phyloP scores from a whole-genome alignment of 2,797 vertebrate species.

The Lacerta viridis region DNA sequence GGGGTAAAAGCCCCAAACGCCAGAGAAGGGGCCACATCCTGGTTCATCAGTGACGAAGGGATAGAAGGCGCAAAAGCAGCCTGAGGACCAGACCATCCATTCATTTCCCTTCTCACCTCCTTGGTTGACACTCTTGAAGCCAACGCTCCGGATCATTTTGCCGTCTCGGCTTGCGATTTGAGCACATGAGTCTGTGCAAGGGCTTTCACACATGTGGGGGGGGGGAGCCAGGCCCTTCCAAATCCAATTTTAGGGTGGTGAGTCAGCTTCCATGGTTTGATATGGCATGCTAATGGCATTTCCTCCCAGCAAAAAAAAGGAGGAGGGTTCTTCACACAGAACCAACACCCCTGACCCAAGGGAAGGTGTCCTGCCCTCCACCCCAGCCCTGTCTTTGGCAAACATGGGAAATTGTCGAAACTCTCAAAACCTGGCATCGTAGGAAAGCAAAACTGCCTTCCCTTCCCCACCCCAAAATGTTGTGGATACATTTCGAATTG shows the following conservation, averaged over 20 bases:
- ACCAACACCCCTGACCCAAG: neutral
- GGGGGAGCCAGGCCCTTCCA: neutral
- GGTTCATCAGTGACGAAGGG: neutral
- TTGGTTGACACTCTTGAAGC: neutral
- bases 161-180: neutral
- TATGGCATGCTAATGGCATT: neutral
- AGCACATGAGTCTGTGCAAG: neutral
- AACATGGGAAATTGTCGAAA: neutral
- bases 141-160: neutral
- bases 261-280: slow-evolving; percentile 3
- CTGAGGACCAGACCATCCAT: neutral
- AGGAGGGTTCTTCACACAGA: neutral
- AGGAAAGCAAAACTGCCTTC: neutral
- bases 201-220: neutral
- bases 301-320: neutral
- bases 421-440: too few relatives aligned
- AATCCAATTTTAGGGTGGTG: slow-evolving; percentile 3
- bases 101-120: neutral
- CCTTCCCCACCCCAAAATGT: neutral
- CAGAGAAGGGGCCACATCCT: neutral
- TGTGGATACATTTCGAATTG: neutral
- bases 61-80: neutral
- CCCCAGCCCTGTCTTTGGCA: neutral
- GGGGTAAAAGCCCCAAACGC: too few relatives aligned
- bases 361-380: neutral